Conservation (phyloP, 2,888 invertebrate species). For the Hecatera dysodea region DNA sequence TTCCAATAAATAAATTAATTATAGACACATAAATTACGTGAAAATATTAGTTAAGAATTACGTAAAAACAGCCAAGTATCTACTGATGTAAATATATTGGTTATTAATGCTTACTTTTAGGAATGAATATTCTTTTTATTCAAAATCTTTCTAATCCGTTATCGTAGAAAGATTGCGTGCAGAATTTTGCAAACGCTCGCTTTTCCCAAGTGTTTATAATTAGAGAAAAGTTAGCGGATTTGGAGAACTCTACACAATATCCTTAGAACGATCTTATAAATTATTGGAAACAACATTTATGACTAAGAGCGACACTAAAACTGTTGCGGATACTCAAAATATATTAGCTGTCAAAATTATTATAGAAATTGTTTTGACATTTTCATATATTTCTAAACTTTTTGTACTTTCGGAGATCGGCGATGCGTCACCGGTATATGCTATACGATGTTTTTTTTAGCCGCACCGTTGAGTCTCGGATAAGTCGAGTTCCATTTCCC, state of each 20-base stretch:
- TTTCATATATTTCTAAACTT: constrained; percentile 48
- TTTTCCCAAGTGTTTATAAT: constrained; percentile 19
- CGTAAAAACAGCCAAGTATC: constrained; percentile 89
- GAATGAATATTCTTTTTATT: constrained; percentile 87
- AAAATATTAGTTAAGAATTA: constrained; percentile 89
- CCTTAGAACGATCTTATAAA: constrained; percentile 85
- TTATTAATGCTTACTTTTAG: constrained; percentile 89
- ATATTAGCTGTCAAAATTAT: constrained; percentile 60
- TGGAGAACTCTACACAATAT: constrained; percentile 79
- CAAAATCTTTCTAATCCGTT: constrained; percentile 79
- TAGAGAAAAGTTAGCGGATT: constrained; percentile 59
- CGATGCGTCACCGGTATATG: constrained; percentile 5
- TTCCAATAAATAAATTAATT: constrained; percentile 90
- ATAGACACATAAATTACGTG: constrained; percentile 91
- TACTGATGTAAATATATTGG: constrained; percentile 89
- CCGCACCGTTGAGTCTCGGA: constrained; percentile 8
- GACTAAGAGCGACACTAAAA: constrained; percentile 83
- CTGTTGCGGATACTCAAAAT: constrained; percentile 68
- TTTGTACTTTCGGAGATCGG: constrained; percentile 31
- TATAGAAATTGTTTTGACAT: constrained; percentile 53
- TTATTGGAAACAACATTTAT: constrained; percentile 90
- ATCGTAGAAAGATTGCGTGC: constrained; percentile 77
- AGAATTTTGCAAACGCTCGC: constrained; percentile 78
- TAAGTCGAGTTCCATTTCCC: constrained; percentile 27
- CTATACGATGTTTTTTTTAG: constrained; percentile 6